Conservation (phyloP, 92 coral and sea anemone species). For the Porites cylindrica region DNA sequence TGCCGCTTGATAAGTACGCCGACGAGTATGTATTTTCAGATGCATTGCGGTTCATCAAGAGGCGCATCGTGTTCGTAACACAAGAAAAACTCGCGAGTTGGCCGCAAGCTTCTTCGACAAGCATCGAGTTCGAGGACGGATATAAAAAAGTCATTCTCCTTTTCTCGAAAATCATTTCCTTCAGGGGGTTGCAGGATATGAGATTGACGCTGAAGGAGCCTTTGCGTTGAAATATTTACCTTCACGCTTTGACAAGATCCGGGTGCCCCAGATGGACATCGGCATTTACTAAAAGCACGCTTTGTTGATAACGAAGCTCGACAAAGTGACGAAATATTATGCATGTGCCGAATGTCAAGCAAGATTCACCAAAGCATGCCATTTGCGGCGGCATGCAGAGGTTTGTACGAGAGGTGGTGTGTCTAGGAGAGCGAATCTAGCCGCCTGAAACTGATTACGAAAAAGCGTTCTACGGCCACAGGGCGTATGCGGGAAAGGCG, state of each 20-base stretch:
- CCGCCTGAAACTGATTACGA: neutral
- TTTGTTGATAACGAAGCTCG: neutral
- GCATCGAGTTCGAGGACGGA: neutral
- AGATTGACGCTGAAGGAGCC: too few species aligned
- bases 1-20: neutral
- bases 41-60: neutral
- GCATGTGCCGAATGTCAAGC: neutral
- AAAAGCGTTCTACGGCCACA: neutral
- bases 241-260: too few species aligned
- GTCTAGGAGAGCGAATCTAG: conserved; percentile 16
- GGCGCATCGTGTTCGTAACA: neutral
- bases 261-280: neutral
- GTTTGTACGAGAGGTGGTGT: neutral
- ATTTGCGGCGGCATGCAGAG: neutral
- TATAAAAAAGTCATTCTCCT: too few species aligned
- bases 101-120: too few species aligned
- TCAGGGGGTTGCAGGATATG: too few species aligned
- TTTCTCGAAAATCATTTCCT: too few species aligned
- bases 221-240: too few species aligned
- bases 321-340: conserved; percentile 5
- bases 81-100: too few species aligned
- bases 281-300: neutral
- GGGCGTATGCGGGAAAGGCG: neutral
- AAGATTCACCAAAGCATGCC: neutral
- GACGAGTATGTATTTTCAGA: neutral